Evolutionary conservation across 2,888 invertebrate species (phyloP), one percentile per base, ranked within the genome.

Genomic region (Argyresthia albistria): DNA sequence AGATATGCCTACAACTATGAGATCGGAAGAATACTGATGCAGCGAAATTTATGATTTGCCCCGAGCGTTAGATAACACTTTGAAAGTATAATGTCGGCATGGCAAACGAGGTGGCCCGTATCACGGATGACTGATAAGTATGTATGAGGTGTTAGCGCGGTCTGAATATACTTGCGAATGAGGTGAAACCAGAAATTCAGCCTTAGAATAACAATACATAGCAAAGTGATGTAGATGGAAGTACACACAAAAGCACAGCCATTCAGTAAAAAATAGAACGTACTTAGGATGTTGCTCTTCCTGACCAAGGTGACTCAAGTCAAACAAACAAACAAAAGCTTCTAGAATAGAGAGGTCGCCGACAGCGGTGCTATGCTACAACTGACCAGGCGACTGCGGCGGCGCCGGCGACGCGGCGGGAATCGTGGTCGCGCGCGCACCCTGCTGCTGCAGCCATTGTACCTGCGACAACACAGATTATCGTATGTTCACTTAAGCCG

Each of bases 371-470:
- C 6, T 25, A n/a, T 39, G 3, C 39, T 39, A 11, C 53, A 12
- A 35, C 60, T 68, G 58, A 86, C 86, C 86, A 1, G 86, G 86
- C 0, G 86, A 86, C 54, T 81, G 86, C 0, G 82, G 83, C 0
- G 78, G 80, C 43, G 73, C 70, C 0, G 80, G 79, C 58, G 78
- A 60, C 9, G 78, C 70, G 1, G 90, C 83, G 2, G 91, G 90
- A 15, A 91, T 87, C 8, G 81, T 71, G 36, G 89, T 73, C 53
- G 91, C 87, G 8, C 91, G 82, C 0, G 91, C 89, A 0, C 91
- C 89, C 49, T 91, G 90, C 60, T 92, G 92, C 55, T 92, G 92
- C 36, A 92, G 70, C 92, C 93, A 93, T 59, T 92, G 91, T 14
- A 90, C 82, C 88, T 88, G 54, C 0, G 55, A 25, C 25, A 25